Evolutionary conservation across 2,113 vertebrate genomes (phyloP).

Genomic region (Hippocampus barbouri): DNA sequence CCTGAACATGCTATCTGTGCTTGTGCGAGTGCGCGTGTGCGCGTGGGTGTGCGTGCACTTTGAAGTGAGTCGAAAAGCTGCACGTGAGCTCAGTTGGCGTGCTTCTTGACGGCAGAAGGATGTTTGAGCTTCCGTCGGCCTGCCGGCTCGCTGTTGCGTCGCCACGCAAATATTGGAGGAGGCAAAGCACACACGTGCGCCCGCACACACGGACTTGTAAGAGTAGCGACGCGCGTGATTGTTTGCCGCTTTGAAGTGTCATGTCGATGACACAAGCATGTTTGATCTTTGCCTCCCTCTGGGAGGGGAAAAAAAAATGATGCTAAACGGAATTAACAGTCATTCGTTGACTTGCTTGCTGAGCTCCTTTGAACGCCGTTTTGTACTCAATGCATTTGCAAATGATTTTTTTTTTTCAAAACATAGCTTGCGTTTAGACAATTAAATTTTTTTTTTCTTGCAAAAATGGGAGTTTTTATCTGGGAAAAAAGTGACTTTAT

Average conservation of each 20-base stretch:
- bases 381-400: background rate
- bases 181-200: background rate
- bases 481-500: too few species aligned
- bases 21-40: background rate
- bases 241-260: slow-evolving; percentile 1
- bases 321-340: background rate
- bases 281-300: background rate
- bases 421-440: too few species aligned
- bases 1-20: background rate
- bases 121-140: background rate
- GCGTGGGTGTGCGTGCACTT: background rate
- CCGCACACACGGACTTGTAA: background rate
- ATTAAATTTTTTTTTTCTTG: too few species aligned
- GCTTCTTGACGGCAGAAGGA: slow-evolving; percentile 7
- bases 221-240: background rate
- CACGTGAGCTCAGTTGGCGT: background rate
- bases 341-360: background rate
- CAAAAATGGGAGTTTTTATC: too few species aligned
- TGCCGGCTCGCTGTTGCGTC: background rate
- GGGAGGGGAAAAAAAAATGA: background rate
- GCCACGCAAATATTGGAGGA: slow-evolving; percentile 1
- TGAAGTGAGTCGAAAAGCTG: background rate
- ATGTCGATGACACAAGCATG: background rate
- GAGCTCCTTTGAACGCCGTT: background rate
- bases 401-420: background rate